Evolutionary conservation across 2,888 invertebrate genomes (phyloP).

Genomic region (Diaphora mendica): DNA sequence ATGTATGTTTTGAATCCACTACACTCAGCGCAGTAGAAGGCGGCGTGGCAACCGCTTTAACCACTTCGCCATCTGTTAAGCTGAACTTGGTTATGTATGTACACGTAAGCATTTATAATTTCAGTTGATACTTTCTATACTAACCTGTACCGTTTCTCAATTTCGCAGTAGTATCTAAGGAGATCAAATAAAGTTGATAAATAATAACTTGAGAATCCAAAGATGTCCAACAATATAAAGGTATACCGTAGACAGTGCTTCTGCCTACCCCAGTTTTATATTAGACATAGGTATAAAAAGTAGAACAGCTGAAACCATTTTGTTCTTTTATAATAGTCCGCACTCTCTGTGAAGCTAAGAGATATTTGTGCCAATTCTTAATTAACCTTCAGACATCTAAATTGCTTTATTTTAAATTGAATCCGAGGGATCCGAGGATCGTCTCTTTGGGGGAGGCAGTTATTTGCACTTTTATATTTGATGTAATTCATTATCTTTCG

Average conservation of each 20-base stretch:
- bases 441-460: slow-evolving; percentile 3
- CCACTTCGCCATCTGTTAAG: no score
- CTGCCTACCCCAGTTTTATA: not conserved
- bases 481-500: not conserved
- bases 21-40: no score
- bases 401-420: slow-evolving; percentile 39
- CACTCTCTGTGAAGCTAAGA: slow-evolving; percentile 11
- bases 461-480: not conserved
- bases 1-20: no score
- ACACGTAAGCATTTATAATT: no score
- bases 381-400: slow-evolving; percentile 39
- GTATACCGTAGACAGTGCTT: not conserved
- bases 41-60: no score
- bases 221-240: no score
- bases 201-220: no score
- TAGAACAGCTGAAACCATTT: not conserved
- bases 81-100: no score
- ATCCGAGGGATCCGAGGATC: slow-evolving; percentile 20
- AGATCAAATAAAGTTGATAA: no score
- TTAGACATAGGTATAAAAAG: not conserved
- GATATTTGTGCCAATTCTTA: slow-evolving; percentile 36
- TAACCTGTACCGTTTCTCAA: no score
- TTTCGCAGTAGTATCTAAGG: no score
- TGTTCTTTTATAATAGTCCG: not conserved
- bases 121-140: no score